Evolutionary conservation across 2,888 invertebrate species (phyloP).

Genomic region (Coenonympha glycerion): DNA sequence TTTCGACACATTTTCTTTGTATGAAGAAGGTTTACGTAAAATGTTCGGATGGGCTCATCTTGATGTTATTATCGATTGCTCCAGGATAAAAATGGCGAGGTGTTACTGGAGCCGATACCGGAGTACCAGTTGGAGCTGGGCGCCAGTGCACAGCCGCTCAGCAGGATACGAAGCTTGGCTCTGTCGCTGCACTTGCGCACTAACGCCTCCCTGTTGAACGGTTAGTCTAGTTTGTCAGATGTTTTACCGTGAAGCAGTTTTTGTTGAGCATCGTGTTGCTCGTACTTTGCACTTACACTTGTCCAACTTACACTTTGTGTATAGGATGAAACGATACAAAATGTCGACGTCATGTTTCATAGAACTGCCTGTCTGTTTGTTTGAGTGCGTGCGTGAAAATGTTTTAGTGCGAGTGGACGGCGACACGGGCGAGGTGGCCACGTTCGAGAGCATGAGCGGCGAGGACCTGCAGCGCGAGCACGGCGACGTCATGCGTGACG

Average conservation of each 20-base stretch:
- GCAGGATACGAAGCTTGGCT: conserved; percentile 35
- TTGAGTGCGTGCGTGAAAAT: no score
- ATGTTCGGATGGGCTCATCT: no score
- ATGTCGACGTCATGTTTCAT: no score
- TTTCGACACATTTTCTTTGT: no score
- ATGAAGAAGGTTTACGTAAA: no score
- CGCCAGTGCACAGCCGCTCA: conserved; percentile 36
- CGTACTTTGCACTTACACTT: no score
- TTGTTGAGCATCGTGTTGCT: no score
- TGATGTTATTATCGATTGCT: no score
- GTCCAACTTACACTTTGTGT: no score
- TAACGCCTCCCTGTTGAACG: conserved; percentile 44
- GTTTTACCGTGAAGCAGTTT: no score
- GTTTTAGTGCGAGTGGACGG: conserved; percentile 52
- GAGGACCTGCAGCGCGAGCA: conserved; percentile 25
- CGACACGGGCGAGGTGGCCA: conserved; percentile 47
- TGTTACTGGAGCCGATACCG: conserved; percentile 52
- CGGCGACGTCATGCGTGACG: conserved; percentile 19
- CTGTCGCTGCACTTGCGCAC: conserved; percentile 45
- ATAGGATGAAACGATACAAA: no score
- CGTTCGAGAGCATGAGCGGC: conserved; percentile 29
- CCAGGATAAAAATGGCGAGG: conserved; percentile 42
- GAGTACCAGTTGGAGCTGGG: conserved; percentile 64
- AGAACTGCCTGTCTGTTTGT: no score
- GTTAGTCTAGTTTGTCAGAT: conserved; percentile 36